phyloP scores from a whole-genome alignment of 2,888 invertebrate genomes.

The Erebia ligea region DNA sequence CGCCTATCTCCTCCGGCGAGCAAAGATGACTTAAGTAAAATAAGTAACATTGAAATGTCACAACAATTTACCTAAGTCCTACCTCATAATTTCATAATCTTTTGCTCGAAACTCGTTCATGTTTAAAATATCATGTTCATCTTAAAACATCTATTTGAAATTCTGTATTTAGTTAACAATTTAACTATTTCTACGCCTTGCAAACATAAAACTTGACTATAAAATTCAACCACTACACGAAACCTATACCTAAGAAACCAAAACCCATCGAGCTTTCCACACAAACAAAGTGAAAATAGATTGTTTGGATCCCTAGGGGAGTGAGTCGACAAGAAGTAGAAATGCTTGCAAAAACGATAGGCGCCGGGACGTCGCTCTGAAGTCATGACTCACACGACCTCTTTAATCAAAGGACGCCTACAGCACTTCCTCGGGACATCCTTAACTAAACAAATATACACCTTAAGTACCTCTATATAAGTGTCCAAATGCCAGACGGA shows the following conservation, averaged over 20 bases:
- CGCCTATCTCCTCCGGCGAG: constrained; percentile 8
- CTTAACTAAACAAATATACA: constrained; percentile 43
- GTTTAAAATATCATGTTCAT: too few relatives aligned
- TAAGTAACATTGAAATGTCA: not conserved
- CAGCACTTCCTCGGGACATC: constrained; percentile 49
- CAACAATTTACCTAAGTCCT: not conserved
- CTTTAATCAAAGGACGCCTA: constrained; percentile 57
- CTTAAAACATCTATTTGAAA: too few relatives aligned
- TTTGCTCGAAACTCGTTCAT: not conserved
- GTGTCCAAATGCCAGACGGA: constrained; percentile 7
- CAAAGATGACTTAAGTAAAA: constrained; percentile 8
- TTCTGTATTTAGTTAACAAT: not conserved
- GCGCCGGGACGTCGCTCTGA: constrained; percentile 67
- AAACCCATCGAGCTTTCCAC: constrained; percentile 26
- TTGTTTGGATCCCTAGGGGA: constrained; percentile 48
- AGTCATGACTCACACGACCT: constrained; percentile 67
- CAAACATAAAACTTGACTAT: not conserved
- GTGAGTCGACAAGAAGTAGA: constrained; percentile 52
- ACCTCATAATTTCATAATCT: constrained; percentile 5
- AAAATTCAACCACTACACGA: not conserved
- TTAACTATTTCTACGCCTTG: not conserved
- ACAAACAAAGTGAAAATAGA: constrained; percentile 57
- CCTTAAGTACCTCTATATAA: constrained; percentile 36
- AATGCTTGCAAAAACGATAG: constrained; percentile 53
- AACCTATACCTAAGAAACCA: constrained; percentile 1